Evolutionary conservation across 2,888 invertebrate species (phyloP), one percentile per base, ranked within the genome.

Genomic region (Melipona bicolor): DNA sequence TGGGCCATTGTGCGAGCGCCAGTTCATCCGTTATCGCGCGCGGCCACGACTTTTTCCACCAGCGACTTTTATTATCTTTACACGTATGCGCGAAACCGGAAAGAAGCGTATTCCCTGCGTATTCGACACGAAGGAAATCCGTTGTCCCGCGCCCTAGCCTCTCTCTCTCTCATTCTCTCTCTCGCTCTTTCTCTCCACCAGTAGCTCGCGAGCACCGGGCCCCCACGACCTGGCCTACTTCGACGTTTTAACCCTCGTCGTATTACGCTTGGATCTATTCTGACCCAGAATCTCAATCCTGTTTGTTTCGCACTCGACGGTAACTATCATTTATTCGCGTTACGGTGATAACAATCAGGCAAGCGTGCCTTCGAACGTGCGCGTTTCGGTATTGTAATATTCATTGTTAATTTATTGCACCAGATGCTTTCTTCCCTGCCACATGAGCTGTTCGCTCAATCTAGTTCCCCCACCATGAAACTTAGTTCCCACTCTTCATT

Each of bases 1-100:
- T 64, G 43, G 43, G 32, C 79, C 70, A 78, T 75, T 86, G 75
- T 81, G 64, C 71, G 54, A 64, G 75, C 78, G 59, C 74, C 77
- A 36, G 84, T 77, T 84, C 77, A 74, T 84, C 79, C 71, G 84
- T 74, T 81, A 68, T 77, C 77, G 79, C 73, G 64, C 65, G 72
- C 74, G 70, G 59, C 69, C 61, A 62, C 83, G 67, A 79, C 75
- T 77, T 79, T 87, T 83, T 77, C 67, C 68, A 75, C 15, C 79
- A 56, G 24, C 59, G 43, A 69, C 75, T 79, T 86, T 81, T 74
- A 74, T 79, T 76, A 79, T 86, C 79, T 64, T 71, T 67, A 21
- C 68, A 54, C 68, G 72, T 49, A 76, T 24, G 62, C 62, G 64
- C 50, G 77, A 81, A 56, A 67, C 74, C 70, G 64, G 69, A 70